Evolutionary conservation across 2,888 invertebrate genomes (phyloP), one percentile per base, ranked within the genome.

Genomic region (Drosophila meridiana): DNA sequence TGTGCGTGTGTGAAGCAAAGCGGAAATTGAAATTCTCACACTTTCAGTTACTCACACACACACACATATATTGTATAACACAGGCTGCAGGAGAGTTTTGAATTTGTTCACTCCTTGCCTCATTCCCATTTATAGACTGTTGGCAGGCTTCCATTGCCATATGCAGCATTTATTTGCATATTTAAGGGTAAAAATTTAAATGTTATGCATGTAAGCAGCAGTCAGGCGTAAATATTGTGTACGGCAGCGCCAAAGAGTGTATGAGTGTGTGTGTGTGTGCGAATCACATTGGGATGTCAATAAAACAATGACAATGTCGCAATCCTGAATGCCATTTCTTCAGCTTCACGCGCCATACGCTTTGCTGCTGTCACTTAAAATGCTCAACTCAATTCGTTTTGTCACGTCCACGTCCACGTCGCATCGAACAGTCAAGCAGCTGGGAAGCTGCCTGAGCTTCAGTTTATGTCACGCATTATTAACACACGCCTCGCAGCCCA

Each of bases 391-490:
- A 87, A 85, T 85, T 84, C 84, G 87, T 71, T 73, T 81, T 89
- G 87, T 80, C 85, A 79, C 84, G 86, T 83, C 67, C 83, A 82
- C 57, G 68, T 73, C 65, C 83, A 80, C 56, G 66, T 71, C 66
- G 74, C 74, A 71, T 71, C 67, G 75, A 72, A 60, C 78, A 68
- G 65, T 68, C 74, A 78, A 47, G 75, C 71, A 76, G 43, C 68
- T 72, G 78, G 53, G 74, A 60, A 63, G 68, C 78, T 73, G 79
- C 36, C 72, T 59, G 68, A 67, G 76, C 85, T 80, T 64, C 85
- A 84, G 78, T 84, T 84, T 84, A 73, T 85, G 85, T 89, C 89
- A 86, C 86, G 89, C 89, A 87, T 89, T 86, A 86, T 86, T 86
- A 89, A 86, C 87, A 85, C 85, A 87, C 80, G 85, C 87, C 72